Percentiles rank a stretch among this genome's conserved stretches.
Evolutionary conservation across 2,113 vertebrate species (phyloP).

Genomic region (Morone chrysops): DNA sequence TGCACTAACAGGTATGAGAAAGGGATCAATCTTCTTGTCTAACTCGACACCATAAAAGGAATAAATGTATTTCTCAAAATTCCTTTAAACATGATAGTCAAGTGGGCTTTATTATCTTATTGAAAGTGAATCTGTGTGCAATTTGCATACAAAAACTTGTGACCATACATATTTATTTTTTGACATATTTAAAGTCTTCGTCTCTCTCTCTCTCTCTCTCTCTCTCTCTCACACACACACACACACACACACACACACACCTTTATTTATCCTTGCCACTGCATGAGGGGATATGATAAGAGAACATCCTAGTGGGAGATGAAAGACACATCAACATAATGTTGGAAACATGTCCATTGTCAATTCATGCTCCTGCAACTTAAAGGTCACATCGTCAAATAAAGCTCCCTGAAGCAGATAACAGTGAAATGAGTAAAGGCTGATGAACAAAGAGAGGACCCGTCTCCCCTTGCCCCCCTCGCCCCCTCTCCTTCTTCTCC

Average conservation of each 20-base stretch:
- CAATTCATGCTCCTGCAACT: slow-evolving; percentile 43
- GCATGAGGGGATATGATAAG: slow-evolving; percentile 8
- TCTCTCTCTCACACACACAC: slow-evolving; percentile 4
- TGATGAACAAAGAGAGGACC: slow-evolving; percentile 61
- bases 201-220: background rate
- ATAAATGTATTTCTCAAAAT: background rate
- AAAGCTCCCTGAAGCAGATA: slow-evolving; percentile 59
- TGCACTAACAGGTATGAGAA: background rate
- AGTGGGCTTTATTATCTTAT: background rate
- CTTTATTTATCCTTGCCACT: background rate
- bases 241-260: slow-evolving; percentile 19
- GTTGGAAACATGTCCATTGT: slow-evolving; percentile 45
- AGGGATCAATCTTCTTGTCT: background rate
- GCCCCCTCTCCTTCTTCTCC: slow-evolving; percentile 37
- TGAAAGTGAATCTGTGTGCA: background rate
- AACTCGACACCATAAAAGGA: background rate
- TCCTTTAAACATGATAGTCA: background rate
- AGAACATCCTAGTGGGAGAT: slow-evolving; percentile 14
- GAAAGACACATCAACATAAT: slow-evolving; percentile 17
- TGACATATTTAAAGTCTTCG: background rate
- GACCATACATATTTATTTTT: background rate
- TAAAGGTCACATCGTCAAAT: slow-evolving; percentile 65
- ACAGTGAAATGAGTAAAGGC: slow-evolving; percentile 54
- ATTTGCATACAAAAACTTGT: background rate
- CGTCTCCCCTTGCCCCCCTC: slow-evolving; percentile 15